Conservation (phyloP, 2,797 vertebrate genomes). For the Artibeus jamaicensis region DNA sequence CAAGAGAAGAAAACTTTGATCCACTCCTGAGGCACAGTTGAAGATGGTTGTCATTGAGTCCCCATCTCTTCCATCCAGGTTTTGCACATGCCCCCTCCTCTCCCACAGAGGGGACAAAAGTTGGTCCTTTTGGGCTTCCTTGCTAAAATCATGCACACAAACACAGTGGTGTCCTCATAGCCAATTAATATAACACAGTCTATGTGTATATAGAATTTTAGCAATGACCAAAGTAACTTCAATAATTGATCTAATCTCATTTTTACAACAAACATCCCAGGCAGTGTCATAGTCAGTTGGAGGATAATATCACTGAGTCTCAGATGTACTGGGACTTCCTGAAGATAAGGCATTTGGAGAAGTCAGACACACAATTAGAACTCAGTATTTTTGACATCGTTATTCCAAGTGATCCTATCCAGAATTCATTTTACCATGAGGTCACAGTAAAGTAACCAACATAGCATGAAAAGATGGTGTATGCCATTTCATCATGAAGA, state of each 20-base stretch:
- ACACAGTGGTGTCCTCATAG: too few relatives aligned
- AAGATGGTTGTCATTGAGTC: neutral
- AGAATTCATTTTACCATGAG: rapidly evolving
- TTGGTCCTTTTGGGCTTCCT: neutral
- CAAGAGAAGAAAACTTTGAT: constrained; percentile 53
- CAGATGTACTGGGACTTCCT: neutral
- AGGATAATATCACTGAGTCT: rapidly evolving
- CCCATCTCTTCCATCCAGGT: neutral
- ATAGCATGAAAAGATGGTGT: rapidly evolving
- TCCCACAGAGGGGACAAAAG: rapidly evolving
- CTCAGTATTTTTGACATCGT: rapidly evolving
- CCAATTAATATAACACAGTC: rapidly evolving
- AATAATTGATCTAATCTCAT: too few relatives aligned
- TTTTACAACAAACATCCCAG: neutral
- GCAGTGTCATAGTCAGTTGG: rapidly evolving
- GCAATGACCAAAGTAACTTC: rapidly evolving
- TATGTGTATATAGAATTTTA: too few relatives aligned
- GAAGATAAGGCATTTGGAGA: rapidly evolving
- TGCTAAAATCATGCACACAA: neutral
- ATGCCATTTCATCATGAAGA: neutral
- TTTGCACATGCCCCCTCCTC: rapidly evolving
- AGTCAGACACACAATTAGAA: rapidly evolving
- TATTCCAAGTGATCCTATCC: rapidly evolving
- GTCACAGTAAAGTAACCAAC: neutral
- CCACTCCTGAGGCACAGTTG: neutral